Conservation (phyloP, 1,140 invertebrate species). For the Ceratitis capitata region DNA sequence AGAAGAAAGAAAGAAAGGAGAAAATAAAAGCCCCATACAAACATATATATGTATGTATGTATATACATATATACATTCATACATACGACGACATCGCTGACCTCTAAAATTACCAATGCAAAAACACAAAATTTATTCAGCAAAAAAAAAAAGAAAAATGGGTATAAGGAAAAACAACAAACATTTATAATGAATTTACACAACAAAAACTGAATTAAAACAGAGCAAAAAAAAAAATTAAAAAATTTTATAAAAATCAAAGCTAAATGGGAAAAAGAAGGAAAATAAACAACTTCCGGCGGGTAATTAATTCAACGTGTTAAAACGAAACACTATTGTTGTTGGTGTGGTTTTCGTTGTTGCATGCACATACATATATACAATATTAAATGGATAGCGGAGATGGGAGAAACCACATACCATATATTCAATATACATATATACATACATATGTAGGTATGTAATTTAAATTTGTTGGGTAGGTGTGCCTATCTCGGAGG, state of each 20-base stretch:
- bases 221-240: not conserved
- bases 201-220: not conserved
- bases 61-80: no score
- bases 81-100: not conserved
- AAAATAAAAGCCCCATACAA: not conserved
- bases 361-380: no score
- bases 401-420: no score
- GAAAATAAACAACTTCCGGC: constrained; percentile 16
- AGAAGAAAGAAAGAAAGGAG: not conserved
- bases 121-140: not conserved
- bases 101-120: constrained; percentile 31
- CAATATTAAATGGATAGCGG: not conserved
- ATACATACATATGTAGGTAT: no score
- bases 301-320: not conserved
- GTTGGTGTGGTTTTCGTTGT: not conserved
- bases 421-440: no score
- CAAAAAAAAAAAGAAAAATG: not conserved
- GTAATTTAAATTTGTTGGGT: no score
- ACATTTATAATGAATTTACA: not conserved
- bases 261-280: not conserved
- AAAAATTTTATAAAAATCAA: not conserved
- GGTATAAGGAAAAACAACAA: not conserved
- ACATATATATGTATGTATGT: no score
- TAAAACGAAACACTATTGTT: no score
- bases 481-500: no score